These are phyloP conservation scores for Pagetopsis macropterus DNA, from an alignment of 2,797 vertebrate genomes.

Conservation along the genomic window DNA sequence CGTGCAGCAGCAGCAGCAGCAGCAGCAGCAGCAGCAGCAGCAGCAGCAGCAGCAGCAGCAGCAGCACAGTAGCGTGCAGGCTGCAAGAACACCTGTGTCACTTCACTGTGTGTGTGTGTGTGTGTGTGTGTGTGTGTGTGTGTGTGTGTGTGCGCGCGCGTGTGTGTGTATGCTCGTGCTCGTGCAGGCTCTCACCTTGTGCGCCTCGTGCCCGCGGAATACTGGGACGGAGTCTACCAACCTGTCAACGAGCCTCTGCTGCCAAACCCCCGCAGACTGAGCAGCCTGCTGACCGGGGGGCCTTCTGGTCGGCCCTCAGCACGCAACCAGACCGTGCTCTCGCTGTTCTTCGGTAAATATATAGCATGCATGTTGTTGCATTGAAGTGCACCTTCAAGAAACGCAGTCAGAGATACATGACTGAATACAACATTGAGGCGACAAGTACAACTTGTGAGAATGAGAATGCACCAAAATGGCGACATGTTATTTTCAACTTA, in stretches of 20 bases:
- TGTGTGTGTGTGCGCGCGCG: constrained; percentile 14
- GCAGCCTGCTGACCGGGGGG: constrained; percentile 73
- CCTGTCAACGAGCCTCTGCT: constrained; percentile 82
- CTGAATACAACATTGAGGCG: rapidly evolving
- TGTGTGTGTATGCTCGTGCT: constrained; percentile 24
- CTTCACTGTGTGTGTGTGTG: not conserved
- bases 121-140: constrained; percentile 24
- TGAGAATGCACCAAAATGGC: not conserved
- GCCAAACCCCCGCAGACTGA: constrained; percentile 90
- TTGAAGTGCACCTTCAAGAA: not conserved
- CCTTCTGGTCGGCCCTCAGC: constrained; percentile 81
- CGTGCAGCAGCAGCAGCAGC: too few species aligned
- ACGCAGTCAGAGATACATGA: not conserved
- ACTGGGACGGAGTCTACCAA: constrained; percentile 89
- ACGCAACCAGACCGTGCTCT: constrained; percentile 89
- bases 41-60: too few species aligned
- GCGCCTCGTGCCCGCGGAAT: constrained; percentile 88
- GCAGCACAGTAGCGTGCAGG: too few species aligned
- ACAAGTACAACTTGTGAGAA: not conserved
- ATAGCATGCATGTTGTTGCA: not conserved
- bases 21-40: too few species aligned
- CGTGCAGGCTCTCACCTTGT: constrained; percentile 85
- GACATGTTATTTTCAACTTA: not conserved
- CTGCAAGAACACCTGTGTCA: not conserved
- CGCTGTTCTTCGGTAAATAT: constrained; percentile 90